Conservation (phyloP, 2,888 invertebrate genomes). For the Unio delphinus region DNA sequence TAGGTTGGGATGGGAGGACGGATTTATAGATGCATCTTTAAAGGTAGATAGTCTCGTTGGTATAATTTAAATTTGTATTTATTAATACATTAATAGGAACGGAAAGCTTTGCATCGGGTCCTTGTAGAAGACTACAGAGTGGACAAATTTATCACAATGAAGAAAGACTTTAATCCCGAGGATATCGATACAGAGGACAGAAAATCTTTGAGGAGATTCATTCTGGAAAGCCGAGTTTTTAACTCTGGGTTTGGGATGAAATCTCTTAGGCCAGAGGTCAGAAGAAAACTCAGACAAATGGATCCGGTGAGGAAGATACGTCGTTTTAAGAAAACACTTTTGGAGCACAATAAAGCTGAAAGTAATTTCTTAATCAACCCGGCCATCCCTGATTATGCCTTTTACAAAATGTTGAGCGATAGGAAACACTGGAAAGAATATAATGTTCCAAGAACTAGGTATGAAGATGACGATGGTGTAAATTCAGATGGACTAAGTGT, state of each 20-base stretch:
- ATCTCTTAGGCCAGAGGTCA: slow-evolving; percentile 37
- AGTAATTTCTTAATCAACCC: slow-evolving; percentile 40
- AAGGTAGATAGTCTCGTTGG: too few relatives aligned
- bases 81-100: slow-evolving; percentile 8
- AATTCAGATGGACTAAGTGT: too few relatives aligned
- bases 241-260: slow-evolving; percentile 42
- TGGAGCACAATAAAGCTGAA: slow-evolving; percentile 26
- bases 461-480: neutral
- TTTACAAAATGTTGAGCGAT: slow-evolving; percentile 38
- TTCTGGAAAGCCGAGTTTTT: slow-evolving; percentile 42
- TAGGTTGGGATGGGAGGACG: too few relatives aligned
- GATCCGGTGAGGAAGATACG: slow-evolving; percentile 36
- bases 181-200: slow-evolving; percentile 28
- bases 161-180: slow-evolving; percentile 32
- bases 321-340: slow-evolving; percentile 28
- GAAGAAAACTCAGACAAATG: slow-evolving; percentile 35
- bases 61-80: too few relatives aligned
- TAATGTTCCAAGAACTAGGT: slow-evolving; percentile 11
- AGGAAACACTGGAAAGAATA: slow-evolving; percentile 31
- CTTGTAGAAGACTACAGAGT: slow-evolving; percentile 37
- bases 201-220: slow-evolving; percentile 30
- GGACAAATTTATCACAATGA: slow-evolving; percentile 45
- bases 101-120: slow-evolving; percentile 34
- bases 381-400: slow-evolving; percentile 27
- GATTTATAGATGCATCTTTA: too few relatives aligned